Conservation (phyloP, 1,140 invertebrate genomes). For the Tribolium madens region DNA sequence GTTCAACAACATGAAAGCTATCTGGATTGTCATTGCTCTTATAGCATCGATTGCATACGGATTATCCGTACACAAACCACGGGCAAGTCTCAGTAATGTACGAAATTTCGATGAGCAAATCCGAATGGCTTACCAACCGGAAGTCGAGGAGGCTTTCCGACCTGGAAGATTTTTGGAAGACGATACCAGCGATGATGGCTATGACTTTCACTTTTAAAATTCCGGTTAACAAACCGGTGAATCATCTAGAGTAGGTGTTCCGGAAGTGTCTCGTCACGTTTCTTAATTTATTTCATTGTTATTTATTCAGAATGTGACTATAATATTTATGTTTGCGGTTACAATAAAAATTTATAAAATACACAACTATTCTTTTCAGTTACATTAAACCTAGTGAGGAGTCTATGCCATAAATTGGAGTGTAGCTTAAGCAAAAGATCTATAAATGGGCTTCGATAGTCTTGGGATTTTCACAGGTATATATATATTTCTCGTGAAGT, state of each 20-base stretch:
- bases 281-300: neutral
- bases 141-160: constrained; percentile 15
- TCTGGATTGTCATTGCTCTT: neutral
- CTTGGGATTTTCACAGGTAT: constrained; percentile 9
- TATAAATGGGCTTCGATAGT: constrained; percentile 1
- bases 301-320: neutral
- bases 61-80: constrained; percentile 1
- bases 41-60: neutral
- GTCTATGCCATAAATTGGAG: constrained; percentile 1
- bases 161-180: constrained; percentile 6
- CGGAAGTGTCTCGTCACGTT: neutral
- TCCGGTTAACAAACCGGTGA: neutral
- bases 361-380: constrained; percentile 1
- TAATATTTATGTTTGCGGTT: neutral
- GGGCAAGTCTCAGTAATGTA: constrained; percentile 16
- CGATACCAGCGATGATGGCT: neutral
- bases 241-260: neutral
- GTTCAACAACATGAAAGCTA: neutral
- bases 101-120: constrained; percentile 35
- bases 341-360: neutral
- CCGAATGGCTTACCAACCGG: constrained; percentile 26
- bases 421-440: neutral
- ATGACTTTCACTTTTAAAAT: neutral
- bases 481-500: constrained; percentile 24
- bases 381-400: neutral